Percentiles rank a stretch among this genome's conserved stretches.
These are phyloP conservation scores for Actinostola sp. DNA, from an alignment of 92 coral and sea anemone genomes.

Conservation along the genomic window DNA sequence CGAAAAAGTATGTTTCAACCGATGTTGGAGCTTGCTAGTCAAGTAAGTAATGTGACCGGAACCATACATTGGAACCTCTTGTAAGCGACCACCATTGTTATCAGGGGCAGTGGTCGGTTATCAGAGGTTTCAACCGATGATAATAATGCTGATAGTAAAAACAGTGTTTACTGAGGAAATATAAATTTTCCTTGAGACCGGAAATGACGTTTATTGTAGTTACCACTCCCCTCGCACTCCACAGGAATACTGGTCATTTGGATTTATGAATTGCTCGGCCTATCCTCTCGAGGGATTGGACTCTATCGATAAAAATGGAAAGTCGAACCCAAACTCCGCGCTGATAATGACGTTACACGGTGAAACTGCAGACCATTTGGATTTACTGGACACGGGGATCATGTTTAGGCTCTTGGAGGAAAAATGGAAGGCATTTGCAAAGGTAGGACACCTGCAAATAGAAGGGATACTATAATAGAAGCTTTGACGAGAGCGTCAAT, in stretches of 20 bases:
- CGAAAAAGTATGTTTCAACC: slow-evolving; percentile 75
- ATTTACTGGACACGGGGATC: slow-evolving; percentile 79
- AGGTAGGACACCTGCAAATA: slow-evolving; percentile 40
- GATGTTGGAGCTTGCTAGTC: slow-evolving; percentile 63
- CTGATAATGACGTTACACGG: slow-evolving; percentile 75
- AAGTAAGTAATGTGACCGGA: slow-evolving; percentile 41
- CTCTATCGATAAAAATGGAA: slow-evolving; percentile 72
- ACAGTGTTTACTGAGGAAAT: too few relatives aligned
- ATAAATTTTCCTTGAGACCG: too few relatives aligned
- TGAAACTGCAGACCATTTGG: slow-evolving; percentile 62
- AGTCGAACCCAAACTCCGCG: slow-evolving; percentile 80
- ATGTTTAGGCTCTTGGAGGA: slow-evolving; percentile 83
- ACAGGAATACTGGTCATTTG: slow-evolving; percentile 84
- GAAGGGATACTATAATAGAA: neutral
- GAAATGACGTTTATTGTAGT: too few relatives aligned
- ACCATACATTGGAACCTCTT: too few relatives aligned
- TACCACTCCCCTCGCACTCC: neutral
- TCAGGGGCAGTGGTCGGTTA: too few relatives aligned
- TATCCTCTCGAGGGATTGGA: slow-evolving; percentile 84
- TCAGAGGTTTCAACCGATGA: too few relatives aligned
- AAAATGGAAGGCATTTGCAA: slow-evolving; percentile 81
- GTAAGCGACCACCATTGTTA: too few relatives aligned
- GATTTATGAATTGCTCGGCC: slow-evolving; percentile 74
- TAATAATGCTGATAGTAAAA: too few relatives aligned
- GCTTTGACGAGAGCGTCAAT: neutral